Evolutionary conservation across 2,113 vertebrate species (phyloP), one percentile per base, ranked within the genome.

Genomic region (Penelope pileata): DNA sequence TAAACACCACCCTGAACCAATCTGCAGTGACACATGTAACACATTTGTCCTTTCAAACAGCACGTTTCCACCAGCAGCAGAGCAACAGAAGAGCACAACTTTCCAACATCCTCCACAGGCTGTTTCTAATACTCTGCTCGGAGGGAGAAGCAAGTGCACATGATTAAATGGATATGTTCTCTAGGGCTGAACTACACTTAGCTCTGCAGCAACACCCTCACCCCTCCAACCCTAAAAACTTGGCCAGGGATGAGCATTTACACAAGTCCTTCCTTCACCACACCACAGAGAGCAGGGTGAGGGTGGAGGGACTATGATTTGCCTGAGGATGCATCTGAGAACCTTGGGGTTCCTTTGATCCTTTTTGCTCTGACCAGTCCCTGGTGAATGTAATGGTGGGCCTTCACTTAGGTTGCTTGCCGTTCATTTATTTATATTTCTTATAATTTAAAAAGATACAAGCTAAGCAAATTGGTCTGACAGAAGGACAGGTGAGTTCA

Each of bases 11-110:
- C 50, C 7, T 42, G 62, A 76, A 73, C 14, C 19, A 22, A 89
- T 12, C 45, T 50, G 40, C 82, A 58, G 8, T 45, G 45, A 27
- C 24, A 66, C 22, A 66, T 58, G 6, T 16, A 68, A 34, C 16
- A 30, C 34, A 40, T 11, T 84, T 60, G 12, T 64, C 53, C 30
- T 85, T 68, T 43, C 58, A 85, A 83, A 60, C 7, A 50, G 15
- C 0, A 3, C 18, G 17, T 82, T 66, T 29, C 53, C 45, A 66
- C 9, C 58, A 73, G 5, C 0, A 3, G 4, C 38, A 85, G 48
- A 59, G 56, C 56, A 16, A 24, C 26, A 81, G 56, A 67, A 34
- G 13, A 10, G 16, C 0, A 0, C 18, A 27, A 21, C 0, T 0
- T 51, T 48, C 16, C 40, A 83, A 13, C 11, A 18, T 17, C 27